Base-by-base conservation (phyloP, 2,888 invertebrate genomes). In the Dolichopus griseipennis region DNA sequence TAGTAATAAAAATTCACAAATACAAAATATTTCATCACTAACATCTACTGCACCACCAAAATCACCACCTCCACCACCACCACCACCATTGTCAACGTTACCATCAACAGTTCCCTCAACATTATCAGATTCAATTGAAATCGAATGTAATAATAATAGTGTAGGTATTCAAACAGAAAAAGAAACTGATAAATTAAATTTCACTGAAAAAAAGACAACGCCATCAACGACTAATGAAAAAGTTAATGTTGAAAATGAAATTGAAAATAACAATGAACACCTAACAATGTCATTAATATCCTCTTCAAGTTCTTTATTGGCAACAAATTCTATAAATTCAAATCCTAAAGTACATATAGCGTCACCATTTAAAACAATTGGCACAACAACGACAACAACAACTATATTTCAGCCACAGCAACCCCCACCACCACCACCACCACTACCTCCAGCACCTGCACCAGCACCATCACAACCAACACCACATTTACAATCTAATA, bases 401-500 rank as follows among this genome's bases (percentile, higher is more conserved):
- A 52, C 52, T 20, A 12, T 7, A 71, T 77, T 62, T 76, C 75
- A 69, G 72, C 74, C 27, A 73, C 66, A 62, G 64, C 69, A 12
- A 20, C 67, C 33, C 7, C n/a, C 33, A 33, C 18, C 33, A n/a
- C 64, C 64, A 64, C 15, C 21, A 20, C 64, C 10, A 41, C 65
- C 66, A 21, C 64, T 4, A 64, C 61, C 66, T 21, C 33, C n/a
- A n/a, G 22, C 64, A 64, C 4, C 64, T 41, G 4, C 21, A n/a
- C 64, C 10, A 64, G 52, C 66, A 34, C 33, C n/a, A n/a, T 27
- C 64, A 64, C 4, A 6, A 20, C 20, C 10, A 64, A n/a, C 66
- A 34, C 27, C 67, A 66, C 22, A 34, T n/a, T 12, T 18, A 18
- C 64, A 64, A 64, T 18, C n/a, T 18, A 6, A 15, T 52, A 64